phyloP scores from a whole-genome alignment of 2,888 invertebrate species.

The Tetramorium bicarinatum region DNA sequence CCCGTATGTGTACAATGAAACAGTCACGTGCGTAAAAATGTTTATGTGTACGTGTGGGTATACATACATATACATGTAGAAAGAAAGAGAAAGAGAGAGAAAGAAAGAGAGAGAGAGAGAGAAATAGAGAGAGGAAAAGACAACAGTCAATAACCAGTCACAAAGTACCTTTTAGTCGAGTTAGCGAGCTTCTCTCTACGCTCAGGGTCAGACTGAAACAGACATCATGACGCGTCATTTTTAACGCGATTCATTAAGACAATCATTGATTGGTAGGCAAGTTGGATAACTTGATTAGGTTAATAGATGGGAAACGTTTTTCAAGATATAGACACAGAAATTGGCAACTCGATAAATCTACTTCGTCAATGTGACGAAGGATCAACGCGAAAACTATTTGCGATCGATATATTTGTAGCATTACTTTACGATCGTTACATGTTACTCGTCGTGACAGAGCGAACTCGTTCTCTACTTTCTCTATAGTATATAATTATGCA shows the following conservation, averaged over 20 bases:
- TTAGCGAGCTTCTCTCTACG: constrained; percentile 86
- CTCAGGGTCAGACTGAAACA: constrained; percentile 86
- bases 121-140: constrained; percentile 58
- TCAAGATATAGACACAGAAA: constrained; percentile 15
- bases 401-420: neutral
- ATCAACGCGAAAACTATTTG: constrained; percentile 18
- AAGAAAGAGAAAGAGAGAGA: constrained; percentile 56
- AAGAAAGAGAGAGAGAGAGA: constrained; percentile 61
- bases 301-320: neutral
- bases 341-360: neutral
- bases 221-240: constrained; percentile 85
- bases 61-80: constrained; percentile 40
- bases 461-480: constrained; percentile 1
- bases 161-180: constrained; percentile 86
- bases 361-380: neutral
- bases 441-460: neutral
- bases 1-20: constrained; percentile 37
- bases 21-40: constrained; percentile 65
- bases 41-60: constrained; percentile 62
- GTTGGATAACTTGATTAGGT: constrained; percentile 3
- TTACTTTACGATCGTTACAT: neutral
- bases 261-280: constrained; percentile 46
- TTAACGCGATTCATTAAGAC: constrained; percentile 76
- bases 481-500: neutral
- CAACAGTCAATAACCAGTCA: constrained; percentile 85